Percentiles rank a stretch among this genome's conserved stretches.
Conservation (phyloP, 2,797 vertebrate genomes). For the Monodelphis domestica region DNA sequence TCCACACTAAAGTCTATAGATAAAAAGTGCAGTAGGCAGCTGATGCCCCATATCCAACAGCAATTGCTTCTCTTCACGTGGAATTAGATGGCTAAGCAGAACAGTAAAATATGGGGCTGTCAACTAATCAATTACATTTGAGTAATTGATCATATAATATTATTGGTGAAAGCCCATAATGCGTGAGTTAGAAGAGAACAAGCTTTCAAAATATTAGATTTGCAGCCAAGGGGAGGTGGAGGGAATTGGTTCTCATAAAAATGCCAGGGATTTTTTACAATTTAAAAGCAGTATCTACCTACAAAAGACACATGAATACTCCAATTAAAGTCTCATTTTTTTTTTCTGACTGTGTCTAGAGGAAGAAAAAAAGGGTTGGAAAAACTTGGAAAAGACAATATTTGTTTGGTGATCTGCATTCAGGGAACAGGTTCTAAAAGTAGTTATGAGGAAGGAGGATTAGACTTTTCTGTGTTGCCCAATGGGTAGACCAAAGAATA, state of each 20-base stretch:
- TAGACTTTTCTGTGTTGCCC: too few relatives aligned
- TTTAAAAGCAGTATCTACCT: background rate
- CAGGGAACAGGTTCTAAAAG: background rate
- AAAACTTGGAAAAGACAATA: background rate
- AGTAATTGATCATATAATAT: constrained; percentile 76
- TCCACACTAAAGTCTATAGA: constrained; percentile 55
- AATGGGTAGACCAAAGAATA: background rate
- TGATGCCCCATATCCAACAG: background rate
- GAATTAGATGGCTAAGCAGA: constrained; percentile 33
- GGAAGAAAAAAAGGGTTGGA: background rate
- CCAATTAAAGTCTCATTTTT: background rate
- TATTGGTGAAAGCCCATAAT: constrained; percentile 74
- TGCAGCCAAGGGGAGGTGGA: constrained; percentile 69
- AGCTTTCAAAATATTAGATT: constrained; percentile 75
- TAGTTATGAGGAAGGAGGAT: too few relatives aligned
- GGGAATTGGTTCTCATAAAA: constrained; percentile 65
- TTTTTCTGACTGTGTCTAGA: accelerated
- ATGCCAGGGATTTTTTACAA: constrained; percentile 37
- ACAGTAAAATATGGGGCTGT: constrained; percentile 31
- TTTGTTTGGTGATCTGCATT: accelerated
- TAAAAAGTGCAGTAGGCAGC: constrained; percentile 10
- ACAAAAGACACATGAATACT: accelerated
- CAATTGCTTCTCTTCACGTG: background rate
- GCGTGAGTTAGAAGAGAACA: constrained; percentile 61
- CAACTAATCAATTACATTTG: constrained; percentile 65